Conservation (phyloP, 2,113 vertebrate species). For the Malaclemys terrapin region DNA sequence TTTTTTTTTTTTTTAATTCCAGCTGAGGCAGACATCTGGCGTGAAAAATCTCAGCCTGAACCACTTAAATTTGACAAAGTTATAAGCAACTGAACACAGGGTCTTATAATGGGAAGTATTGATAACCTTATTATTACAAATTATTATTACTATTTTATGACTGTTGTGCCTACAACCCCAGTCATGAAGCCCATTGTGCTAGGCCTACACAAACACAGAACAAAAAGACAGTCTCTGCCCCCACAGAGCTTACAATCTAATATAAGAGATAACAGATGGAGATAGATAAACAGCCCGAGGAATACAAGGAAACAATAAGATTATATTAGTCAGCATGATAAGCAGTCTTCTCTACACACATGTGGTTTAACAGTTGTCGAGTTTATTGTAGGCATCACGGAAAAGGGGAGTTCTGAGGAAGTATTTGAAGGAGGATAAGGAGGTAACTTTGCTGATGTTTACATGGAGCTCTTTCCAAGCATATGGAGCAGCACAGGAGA, state of each 20-base stretch:
- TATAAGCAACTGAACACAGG: slow-evolving; percentile 37
- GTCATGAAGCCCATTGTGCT: not conserved
- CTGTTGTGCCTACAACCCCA: not conserved
- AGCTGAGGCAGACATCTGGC: slow-evolving; percentile 60
- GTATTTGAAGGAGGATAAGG: not conserved
- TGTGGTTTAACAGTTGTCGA: rapidly evolving
- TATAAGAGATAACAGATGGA: not conserved
- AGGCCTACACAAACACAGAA: not conserved
- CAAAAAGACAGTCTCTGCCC: not conserved
- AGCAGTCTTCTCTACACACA: not conserved
- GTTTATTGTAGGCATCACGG: not conserved
- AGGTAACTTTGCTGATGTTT: not conserved
- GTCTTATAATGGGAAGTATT: slow-evolving; percentile 51
- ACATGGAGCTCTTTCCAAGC: rapidly evolving
- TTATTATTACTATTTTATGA: not conserved
- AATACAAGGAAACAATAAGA: not conserved
- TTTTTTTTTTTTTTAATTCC: slow-evolving; percentile 49
- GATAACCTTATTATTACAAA: not conserved
- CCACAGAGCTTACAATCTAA: not conserved
- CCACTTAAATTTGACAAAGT: not conserved
- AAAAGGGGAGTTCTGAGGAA: not conserved
- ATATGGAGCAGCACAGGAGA: not conserved
- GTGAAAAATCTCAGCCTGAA: slow-evolving; percentile 26
- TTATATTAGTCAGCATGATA: not conserved
- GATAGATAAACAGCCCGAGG: not conserved